Conservation (phyloP, 2,797 vertebrate species). For the Chiloscyllium punctatum region DNA sequence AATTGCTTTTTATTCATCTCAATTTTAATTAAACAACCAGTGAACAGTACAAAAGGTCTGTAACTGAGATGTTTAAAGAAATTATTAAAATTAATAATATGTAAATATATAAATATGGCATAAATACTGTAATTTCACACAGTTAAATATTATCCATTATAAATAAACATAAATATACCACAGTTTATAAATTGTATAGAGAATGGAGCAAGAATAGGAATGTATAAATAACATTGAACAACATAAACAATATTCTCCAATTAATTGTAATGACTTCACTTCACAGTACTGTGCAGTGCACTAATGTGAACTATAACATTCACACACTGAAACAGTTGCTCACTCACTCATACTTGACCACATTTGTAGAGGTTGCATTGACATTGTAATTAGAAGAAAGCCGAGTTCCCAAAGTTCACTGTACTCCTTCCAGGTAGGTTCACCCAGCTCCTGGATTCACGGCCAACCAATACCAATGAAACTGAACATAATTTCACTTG, state of each 20-base stretch:
- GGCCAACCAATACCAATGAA: neutral
- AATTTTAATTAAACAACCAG: neutral
- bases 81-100: neutral
- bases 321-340: neutral
- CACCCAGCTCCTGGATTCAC: neutral
- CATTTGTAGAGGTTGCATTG: neutral
- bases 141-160: neutral
- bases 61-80: neutral
- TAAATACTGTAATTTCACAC: neutral
- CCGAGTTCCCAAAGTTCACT: neutral
- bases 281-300: neutral
- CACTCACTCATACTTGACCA: too few species aligned
- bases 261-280: neutral
- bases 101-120: neutral
- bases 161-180: neutral
- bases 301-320: slow-evolving; percentile 1
- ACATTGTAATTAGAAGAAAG: neutral
- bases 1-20: neutral
- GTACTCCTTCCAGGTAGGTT: neutral
- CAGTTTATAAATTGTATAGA: neutral
- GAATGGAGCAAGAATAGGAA: neutral
- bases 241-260: neutral
- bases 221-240: slow-evolving; percentile 18
- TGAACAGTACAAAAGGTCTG: neutral
- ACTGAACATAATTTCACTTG: neutral